phyloP scores from a whole-genome alignment of 2,797 vertebrate genomes.

The Cyprinella venusta region DNA sequence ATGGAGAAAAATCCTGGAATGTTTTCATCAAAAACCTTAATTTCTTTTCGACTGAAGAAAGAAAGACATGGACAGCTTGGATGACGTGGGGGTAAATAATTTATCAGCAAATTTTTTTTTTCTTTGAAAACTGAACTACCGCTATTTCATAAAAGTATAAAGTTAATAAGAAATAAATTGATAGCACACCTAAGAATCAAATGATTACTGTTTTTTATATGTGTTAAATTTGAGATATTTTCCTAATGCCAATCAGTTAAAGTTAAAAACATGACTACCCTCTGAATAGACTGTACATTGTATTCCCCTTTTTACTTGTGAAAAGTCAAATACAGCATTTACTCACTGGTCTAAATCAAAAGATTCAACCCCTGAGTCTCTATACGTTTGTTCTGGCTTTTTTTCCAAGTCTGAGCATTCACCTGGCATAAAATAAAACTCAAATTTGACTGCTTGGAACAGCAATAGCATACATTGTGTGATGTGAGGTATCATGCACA shows the following conservation, averaged over 20 bases:
- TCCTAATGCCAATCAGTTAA: too few species aligned
- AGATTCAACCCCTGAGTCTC: background rate
- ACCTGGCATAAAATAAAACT: background rate
- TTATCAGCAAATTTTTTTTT: too few species aligned
- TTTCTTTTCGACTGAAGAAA: too few species aligned
- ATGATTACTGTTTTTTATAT: background rate
- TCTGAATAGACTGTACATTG: background rate
- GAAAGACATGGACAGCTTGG: too few species aligned
- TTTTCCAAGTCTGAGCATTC: background rate
- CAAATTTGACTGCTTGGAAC: background rate
- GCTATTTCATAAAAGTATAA: background rate
- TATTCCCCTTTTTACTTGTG: background rate
- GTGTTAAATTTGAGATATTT: background rate
- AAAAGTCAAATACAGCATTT: background rate
- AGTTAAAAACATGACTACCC: background rate
- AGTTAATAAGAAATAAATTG: too few species aligned
- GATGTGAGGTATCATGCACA: background rate
- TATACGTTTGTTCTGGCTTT: background rate
- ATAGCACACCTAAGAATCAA: background rate
- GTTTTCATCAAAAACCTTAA: too few species aligned
- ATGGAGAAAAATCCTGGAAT: too few species aligned
- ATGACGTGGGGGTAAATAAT: too few species aligned
- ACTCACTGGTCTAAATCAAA: background rate
- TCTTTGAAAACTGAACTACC: too few species aligned
- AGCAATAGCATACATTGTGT: background rate